Conservation (phyloP, 2,888 invertebrate species). For the Halictus quadricinctus region DNA sequence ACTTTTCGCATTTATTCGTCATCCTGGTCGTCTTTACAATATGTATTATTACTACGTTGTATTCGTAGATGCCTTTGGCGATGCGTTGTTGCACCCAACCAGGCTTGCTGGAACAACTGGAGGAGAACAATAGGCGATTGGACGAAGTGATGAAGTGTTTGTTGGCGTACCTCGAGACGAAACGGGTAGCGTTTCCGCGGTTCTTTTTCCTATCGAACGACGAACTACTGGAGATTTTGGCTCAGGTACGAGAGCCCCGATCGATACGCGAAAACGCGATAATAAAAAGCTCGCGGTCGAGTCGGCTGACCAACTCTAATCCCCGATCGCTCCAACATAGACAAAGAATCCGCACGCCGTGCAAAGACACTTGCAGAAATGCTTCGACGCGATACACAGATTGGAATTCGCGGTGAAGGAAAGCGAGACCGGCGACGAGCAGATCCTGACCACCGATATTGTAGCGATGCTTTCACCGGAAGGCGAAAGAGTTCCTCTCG, state of each 20-base stretch:
- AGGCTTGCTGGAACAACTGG: constrained; percentile 87
- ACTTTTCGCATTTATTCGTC: constrained; percentile 14
- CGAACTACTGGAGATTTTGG: constrained; percentile 93
- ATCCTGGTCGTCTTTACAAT: background rate
- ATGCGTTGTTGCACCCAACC: constrained; percentile 91
- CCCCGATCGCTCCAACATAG: constrained; percentile 75
- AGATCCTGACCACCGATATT: constrained; percentile 90
- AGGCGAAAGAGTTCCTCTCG: constrained; percentile 90
- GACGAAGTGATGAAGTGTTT: constrained; percentile 96
- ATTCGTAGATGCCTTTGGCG: constrained; percentile 88
- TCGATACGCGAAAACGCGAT: background rate
- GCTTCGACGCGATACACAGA: constrained; percentile 92
- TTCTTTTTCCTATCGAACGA: constrained; percentile 96
- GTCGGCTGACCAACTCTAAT: background rate
- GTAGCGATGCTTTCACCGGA: constrained; percentile 95
- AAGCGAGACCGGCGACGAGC: constrained; percentile 83
- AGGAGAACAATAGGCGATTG: constrained; percentile 89
- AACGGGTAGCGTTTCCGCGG: constrained; percentile 93
- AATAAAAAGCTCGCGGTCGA: background rate
- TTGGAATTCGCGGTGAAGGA: constrained; percentile 89
- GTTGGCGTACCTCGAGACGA: constrained; percentile 94
- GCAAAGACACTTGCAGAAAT: constrained; percentile 94
- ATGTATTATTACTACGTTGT: background rate
- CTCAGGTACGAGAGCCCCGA: constrained; percentile 86
- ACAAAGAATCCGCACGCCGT: constrained; percentile 94